phyloP scores from a whole-genome alignment of 1,140 invertebrate species.

The Vanessa atalanta region DNA sequence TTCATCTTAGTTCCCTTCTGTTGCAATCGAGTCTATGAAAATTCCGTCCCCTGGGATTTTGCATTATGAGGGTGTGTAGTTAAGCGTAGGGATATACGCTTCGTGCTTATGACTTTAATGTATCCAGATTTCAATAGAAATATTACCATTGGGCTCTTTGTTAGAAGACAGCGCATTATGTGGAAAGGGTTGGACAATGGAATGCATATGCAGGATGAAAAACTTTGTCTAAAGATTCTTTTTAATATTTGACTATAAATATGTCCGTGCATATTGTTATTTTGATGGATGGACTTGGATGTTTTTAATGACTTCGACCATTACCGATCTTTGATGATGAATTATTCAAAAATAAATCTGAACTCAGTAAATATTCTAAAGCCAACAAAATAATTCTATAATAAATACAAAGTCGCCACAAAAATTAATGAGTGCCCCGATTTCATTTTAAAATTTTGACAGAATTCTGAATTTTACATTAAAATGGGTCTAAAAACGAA shows the following conservation, averaged over 20 bases:
- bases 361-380: neutral
- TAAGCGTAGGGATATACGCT: conserved; percentile 48
- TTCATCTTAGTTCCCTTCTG: conserved; percentile 46
- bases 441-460: conserved; percentile 33
- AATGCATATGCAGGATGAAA: conserved; percentile 20
- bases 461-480: conserved; percentile 47
- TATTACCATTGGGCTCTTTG: conserved; percentile 45
- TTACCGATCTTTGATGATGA: neutral
- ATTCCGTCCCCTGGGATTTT: conserved; percentile 51
- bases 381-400: neutral
- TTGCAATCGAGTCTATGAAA: conserved; percentile 49
- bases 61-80: conserved; percentile 44
- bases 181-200: conserved; percentile 39
- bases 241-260: neutral
- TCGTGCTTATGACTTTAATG: conserved; percentile 63
- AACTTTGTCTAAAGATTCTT: neutral
- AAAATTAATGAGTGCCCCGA: conserved; percentile 8
- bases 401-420: conserved; percentile 1
- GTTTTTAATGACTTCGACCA: neutral
- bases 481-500: conserved; percentile 42
- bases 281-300: neutral
- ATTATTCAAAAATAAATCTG: no score
- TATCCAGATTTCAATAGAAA: conserved; percentile 51
- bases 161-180: conserved; percentile 33
- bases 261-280: neutral